A percentile compares a stretch with the other conserved stretches of the same genome.
Conservation (phyloP, 2,888 invertebrate genomes). For the Vanessa cardui region DNA sequence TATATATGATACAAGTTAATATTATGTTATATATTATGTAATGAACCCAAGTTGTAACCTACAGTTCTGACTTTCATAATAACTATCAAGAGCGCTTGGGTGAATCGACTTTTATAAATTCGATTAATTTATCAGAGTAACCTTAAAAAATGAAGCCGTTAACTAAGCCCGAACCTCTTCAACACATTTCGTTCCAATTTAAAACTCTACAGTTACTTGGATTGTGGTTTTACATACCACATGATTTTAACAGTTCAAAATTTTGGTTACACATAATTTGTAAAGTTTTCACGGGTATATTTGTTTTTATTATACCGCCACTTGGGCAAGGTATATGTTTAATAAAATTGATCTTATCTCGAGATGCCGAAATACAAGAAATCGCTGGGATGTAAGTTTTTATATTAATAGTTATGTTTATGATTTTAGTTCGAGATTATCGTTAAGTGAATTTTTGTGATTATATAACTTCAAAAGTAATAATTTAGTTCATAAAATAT, state of each 20-base stretch:
- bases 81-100: too few species aligned
- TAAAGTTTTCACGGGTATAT: constrained; percentile 45
- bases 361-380: constrained; percentile 53
- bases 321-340: constrained; percentile 52
- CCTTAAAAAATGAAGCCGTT: constrained; percentile 42
- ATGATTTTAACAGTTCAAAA: constrained; percentile 45
- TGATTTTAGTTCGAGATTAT: too few species aligned
- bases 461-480: too few species aligned
- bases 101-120: not conserved
- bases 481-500: too few species aligned
- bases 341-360: constrained; percentile 49
- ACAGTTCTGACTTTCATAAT: not conserved
- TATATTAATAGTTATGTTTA: not conserved
- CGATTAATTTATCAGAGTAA: not conserved
- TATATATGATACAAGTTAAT: not conserved
- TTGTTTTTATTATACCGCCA: constrained; percentile 52
- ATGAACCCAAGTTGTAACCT: not conserved
- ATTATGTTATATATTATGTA: not conserved
- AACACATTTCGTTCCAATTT: constrained; percentile 53
- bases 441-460: too few species aligned
- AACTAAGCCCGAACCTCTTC: constrained; percentile 47
- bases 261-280: constrained; percentile 51
- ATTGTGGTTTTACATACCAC: constrained; percentile 57
- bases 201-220: constrained; percentile 50
- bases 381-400: constrained; percentile 57